Evolutionary conservation across 2,888 invertebrate species (phyloP), one percentile per base, ranked within the genome.

Genomic region (Amblyjoppa proteus): DNA sequence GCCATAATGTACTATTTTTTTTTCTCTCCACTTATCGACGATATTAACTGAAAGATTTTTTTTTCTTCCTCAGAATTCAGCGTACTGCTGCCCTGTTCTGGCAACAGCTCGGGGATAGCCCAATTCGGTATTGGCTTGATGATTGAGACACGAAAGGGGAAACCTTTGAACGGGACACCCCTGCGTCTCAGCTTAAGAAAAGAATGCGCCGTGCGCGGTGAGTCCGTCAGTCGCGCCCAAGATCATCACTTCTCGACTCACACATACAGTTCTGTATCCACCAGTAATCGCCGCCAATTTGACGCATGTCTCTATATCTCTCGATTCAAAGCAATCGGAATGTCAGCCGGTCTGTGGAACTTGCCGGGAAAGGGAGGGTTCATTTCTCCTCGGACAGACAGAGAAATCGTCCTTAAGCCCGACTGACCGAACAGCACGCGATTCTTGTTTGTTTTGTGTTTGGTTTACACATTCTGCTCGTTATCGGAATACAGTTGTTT

Each of bases 171-270:
- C 93, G 98, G 98, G 92, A 98, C 98, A 92, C 98, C 98, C 85
- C 95, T 98, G 91, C 96, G 97, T 92, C 95, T 98, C 93, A 97
- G 97, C 94, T 96, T 98, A 94, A 96, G 97, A 95, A 98, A 98
- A 96, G 98, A 98, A 96, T 98, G 98, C 96, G 97, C 97, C 94
- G 97, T 97, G 95, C 97, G 97, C 96, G 97, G 97, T 97, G 96
- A 96, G 96, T 96, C 89, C 92, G 91, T 92, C 90, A 92, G 90
- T 93, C 93, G 93, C 92, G 92, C 92, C 93, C 91, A 93, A 92
- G 91, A 93, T 92, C 93, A 92, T 90, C 92, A 93, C 90, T 90
- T 92, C 91, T 92, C 90, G 89, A 91, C 91, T 91, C 91, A 90
- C 92, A 92, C 92, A 91, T 90, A 93, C 92, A 93, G 93, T 92